phyloP scores from a whole-genome alignment of 2,888 invertebrate genomes.

The Phytoseiulus persimilis region DNA sequence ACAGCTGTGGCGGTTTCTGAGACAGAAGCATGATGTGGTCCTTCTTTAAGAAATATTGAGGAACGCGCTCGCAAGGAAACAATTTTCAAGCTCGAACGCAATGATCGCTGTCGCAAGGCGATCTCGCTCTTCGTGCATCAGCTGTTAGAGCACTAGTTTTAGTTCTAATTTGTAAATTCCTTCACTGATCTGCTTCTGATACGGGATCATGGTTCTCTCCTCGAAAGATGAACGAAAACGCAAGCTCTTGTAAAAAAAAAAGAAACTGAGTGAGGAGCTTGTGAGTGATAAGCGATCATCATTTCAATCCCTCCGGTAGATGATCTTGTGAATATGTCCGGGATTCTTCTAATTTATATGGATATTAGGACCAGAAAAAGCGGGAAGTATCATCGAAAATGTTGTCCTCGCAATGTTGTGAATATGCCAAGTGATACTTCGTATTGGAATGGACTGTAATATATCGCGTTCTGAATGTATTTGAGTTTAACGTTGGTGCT shows the following conservation, averaged over 20 bases:
- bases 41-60: too few species aligned
- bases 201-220: neutral
- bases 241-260: neutral
- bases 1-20: too few species aligned
- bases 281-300: neutral
- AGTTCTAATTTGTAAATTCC: neutral
- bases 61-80: too few species aligned
- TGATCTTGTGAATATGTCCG: neutral
- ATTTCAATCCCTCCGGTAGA: neutral
- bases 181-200: neutral
- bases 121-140: too few species aligned
- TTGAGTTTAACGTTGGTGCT: neutral
- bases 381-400: neutral
- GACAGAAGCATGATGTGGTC: too few species aligned
- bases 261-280: neutral
- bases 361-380: neutral
- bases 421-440: neutral
- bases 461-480: neutral
- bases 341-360: neutral
- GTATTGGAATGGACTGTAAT: neutral
- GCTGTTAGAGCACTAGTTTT: neutral
- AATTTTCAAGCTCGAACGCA: too few species aligned
- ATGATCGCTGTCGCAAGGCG: too few species aligned
- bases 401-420: neutral
- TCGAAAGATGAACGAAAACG: neutral